Percentiles rank a stretch among this genome's conserved stretches.
Evolutionary conservation across 1,140 invertebrate genomes (phyloP).

Genomic region (Drosophila persimilis): DNA sequence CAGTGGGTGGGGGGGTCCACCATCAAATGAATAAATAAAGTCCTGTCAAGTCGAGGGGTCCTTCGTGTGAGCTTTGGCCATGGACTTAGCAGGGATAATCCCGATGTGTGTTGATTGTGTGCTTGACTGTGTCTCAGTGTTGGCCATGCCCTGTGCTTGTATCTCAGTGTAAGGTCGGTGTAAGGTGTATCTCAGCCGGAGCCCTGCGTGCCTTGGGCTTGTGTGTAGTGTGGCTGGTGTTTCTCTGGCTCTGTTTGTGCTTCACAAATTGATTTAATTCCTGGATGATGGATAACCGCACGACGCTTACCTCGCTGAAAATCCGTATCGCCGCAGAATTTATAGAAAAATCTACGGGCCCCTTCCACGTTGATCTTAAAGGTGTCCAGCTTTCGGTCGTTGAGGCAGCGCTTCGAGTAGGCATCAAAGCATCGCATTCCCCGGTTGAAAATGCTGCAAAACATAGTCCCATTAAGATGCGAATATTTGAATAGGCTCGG

Average conservation of each 20-base stretch:
- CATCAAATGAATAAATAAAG: constrained; percentile 26
- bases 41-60: constrained; percentile 16
- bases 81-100: background rate
- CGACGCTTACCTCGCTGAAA: constrained; percentile 70
- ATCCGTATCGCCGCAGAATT: constrained; percentile 72
- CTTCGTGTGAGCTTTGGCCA: constrained; percentile 1
- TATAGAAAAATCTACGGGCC: constrained; percentile 70
- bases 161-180: too few species aligned
- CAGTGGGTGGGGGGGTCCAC: background rate
- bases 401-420: constrained; percentile 68
- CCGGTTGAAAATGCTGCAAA: constrained; percentile 74
- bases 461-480: background rate
- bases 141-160: background rate
- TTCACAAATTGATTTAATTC: constrained; percentile 13
- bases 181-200: too few species aligned
- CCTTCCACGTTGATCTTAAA: constrained; percentile 77
- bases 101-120: background rate
- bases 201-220: too few species aligned
- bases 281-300: too few species aligned
- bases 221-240: too few species aligned
- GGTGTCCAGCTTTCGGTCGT: constrained; percentile 59
- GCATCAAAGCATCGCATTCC: constrained; percentile 80
- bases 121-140: constrained; percentile 6
- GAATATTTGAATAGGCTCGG: constrained; percentile 23
- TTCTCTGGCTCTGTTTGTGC: constrained; percentile 1